Evolutionary conservation across 2,113 vertebrate species (phyloP), one percentile per base, ranked within the genome.

Genomic region (Sterrhoptilus dennistouni): DNA sequence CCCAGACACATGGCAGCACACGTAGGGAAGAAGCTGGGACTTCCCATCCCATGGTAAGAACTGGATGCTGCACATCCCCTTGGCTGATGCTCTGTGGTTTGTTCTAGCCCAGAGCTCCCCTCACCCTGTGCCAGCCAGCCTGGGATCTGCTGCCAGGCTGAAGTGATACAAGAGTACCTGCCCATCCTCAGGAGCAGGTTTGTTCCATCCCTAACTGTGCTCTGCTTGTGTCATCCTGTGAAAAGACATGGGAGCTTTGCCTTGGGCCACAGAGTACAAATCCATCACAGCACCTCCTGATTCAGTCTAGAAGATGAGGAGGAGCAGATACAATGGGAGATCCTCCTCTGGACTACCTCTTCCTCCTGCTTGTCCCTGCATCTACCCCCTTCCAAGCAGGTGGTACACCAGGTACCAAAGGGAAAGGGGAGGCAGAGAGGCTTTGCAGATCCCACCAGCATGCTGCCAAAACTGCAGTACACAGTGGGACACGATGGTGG

Each of bases 401-500:
- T 5, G 0, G 0, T 1, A 52, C 33, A 47, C 6, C 64, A 74
- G 63, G 17, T 3, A 8, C 11, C 68, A 22, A 29, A 19, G 17
- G 36, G 49, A 25, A 33, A 38, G 44, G 61, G 27, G 22, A 40
- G 45, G 65, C 27, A 72, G 36, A 17, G 36, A 25, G 42, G 40
- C 36, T 78, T 6, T 18, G 78, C 20, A n/a, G 19, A 36, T 6
- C 52, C 35, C 28, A 33, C 3, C 8, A 33, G 14, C 52, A 8
- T 0, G 1, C 60, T 27, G 75, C 40, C 64, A 23, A 3, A 47
- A 19, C 33, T 2, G 2, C 76, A 59, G 56, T 0, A 3, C 11
- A 24, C 52, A 24, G 1, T 0, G 4, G 53, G 63, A 44, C 44
- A 24, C 0, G 3, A 3, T 0, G 35, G 29, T 6, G 25, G 65